Evolutionary conservation across 2,888 invertebrate genomes (phyloP).

Genomic region (Ectemnius lituratus): DNA sequence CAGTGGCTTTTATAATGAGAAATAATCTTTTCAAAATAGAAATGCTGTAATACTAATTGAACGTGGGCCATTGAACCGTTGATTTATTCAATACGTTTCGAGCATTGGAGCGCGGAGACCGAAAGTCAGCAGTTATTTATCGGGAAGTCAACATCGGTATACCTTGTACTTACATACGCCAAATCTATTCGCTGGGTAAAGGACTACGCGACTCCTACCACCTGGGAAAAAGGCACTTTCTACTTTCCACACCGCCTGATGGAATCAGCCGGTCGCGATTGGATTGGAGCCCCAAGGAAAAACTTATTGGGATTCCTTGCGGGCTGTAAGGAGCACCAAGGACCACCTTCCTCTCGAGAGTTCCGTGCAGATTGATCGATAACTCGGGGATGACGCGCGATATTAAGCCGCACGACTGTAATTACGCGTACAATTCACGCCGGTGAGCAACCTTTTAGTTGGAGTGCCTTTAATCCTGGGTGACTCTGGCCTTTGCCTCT

Average conservation of each 20-base stretch:
- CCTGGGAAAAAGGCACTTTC: slow-evolving; percentile 59
- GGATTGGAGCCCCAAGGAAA: slow-evolving; percentile 59
- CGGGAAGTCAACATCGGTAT: slow-evolving; percentile 22
- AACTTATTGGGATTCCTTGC: slow-evolving; percentile 64
- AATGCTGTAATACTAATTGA: too few species aligned
- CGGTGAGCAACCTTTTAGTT: not conserved
- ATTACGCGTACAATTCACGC: slow-evolving; percentile 36
- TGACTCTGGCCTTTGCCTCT: not conserved
- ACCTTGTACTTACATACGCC: too few species aligned
- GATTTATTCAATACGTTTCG: too few species aligned
- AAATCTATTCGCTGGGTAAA: slow-evolving; percentile 27
- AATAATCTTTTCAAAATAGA: too few species aligned
- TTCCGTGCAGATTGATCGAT: slow-evolving; percentile 49
- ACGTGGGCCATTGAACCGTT: too few species aligned
- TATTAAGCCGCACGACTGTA: slow-evolving; percentile 37
- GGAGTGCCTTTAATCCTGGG: not conserved
- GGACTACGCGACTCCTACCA: slow-evolving; percentile 47
- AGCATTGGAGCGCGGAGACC: too few species aligned
- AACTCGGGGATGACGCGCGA: slow-evolving; percentile 12
- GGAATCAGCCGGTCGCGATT: slow-evolving; percentile 59
- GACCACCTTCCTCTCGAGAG: slow-evolving; percentile 32
- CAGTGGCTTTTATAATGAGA: too few species aligned
- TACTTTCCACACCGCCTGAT: slow-evolving; percentile 43
- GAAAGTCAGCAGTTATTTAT: slow-evolving; percentile 53
- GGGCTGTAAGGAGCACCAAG: slow-evolving; percentile 48